A percentile compares a stretch with the other conserved stretches of the same genome.
These are phyloP conservation scores for Alosa alosa DNA, from an alignment of 2,113 vertebrate genomes.

Conservation along the genomic window DNA sequence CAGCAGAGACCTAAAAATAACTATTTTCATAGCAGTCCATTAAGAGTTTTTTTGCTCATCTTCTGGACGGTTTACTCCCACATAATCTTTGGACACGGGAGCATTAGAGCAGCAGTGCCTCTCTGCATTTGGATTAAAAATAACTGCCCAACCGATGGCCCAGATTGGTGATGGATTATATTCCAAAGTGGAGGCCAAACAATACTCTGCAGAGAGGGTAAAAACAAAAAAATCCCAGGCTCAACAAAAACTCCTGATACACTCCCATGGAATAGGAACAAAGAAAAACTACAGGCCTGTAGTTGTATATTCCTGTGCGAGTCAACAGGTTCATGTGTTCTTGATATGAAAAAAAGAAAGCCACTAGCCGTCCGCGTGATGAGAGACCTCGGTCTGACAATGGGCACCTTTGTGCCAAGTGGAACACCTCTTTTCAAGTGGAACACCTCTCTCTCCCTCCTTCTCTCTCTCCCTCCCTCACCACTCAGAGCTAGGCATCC, in stretches of 20 bases:
- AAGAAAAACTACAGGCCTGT: not conserved
- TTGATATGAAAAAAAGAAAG: not conserved
- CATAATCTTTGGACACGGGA: not conserved
- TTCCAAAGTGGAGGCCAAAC: not conserved
- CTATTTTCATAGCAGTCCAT: not conserved
- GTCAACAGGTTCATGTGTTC: not conserved
- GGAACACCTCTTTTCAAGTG: not conserved
- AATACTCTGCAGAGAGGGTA: not conserved
- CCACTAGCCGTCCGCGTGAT: not conserved
- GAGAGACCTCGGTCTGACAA: slow-evolving; percentile 8
- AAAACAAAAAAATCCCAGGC: not conserved
- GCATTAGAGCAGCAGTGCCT: not conserved
- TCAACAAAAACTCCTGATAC: not conserved
- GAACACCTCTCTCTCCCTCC: not conserved
- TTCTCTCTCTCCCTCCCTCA: not conserved
- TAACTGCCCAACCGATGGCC: not conserved
- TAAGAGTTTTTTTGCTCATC: not conserved
- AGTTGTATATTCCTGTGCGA: not conserved
- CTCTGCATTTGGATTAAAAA: not conserved
- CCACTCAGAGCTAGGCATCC: not conserved
- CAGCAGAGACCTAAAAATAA: not conserved
- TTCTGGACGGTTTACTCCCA: not conserved
- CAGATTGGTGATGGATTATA: slow-evolving; percentile 15
- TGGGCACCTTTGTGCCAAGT: slow-evolving; percentile 20
- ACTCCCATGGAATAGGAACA: not conserved